Conservation (phyloP, 2,113 vertebrate species). For the Microtus ochrogaster region DNA sequence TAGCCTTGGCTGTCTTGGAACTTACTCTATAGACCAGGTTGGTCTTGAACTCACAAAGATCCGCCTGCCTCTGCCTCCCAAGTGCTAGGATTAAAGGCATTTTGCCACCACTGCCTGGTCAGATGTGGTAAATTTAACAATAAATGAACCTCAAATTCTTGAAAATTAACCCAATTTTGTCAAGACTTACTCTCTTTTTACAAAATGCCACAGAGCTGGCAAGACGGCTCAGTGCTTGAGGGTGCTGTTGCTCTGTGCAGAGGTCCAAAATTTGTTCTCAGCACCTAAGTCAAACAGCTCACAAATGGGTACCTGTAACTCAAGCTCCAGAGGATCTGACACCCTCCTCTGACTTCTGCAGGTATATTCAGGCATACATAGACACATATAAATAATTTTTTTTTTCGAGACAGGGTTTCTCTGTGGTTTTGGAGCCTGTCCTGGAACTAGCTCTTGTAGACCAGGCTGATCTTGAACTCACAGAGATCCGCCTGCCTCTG, state of each 20-base stretch:
- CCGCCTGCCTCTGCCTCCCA: neutral
- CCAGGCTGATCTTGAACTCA: too few species aligned
- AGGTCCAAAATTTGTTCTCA: neutral
- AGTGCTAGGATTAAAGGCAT: neutral
- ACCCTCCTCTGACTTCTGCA: neutral
- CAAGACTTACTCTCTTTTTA: neutral
- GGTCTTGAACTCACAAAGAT: neutral
- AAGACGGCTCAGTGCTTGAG: too few species aligned
- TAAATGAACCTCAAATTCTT: neutral
- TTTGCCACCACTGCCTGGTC: neutral
- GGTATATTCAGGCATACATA: neutral
- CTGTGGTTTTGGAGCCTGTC: too few species aligned
- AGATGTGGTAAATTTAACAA: neutral
- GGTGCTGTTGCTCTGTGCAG: neutral
- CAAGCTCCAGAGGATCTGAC: too few species aligned
- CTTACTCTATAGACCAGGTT: neutral
- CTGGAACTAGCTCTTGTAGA: too few species aligned
- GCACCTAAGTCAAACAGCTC: neutral
- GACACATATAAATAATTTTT: neutral
- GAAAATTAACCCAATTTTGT: neutral
- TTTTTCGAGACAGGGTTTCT: too few species aligned
- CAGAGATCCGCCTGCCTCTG: too few species aligned
- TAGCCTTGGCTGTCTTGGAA: neutral
- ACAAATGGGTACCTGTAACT: too few species aligned
- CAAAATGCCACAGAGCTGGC: neutral